phyloP scores from a whole-genome alignment of 2,888 invertebrate genomes.

The Limnephilus lunatus region DNA sequence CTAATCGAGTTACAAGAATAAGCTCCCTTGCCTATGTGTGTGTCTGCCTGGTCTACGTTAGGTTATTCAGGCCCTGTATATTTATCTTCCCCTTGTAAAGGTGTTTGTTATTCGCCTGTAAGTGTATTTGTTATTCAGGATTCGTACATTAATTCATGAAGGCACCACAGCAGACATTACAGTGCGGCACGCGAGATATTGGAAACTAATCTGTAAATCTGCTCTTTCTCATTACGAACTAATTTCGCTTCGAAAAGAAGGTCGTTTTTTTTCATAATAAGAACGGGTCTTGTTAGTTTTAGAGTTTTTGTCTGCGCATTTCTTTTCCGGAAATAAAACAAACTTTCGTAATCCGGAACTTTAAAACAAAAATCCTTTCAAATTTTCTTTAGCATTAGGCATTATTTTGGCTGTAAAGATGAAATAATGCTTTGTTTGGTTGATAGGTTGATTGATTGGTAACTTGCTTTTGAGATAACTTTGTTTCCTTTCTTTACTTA shows the following conservation, averaged over 20 bases:
- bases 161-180: conserved; percentile 4
- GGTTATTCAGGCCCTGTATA: not conserved
- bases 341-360: not conserved
- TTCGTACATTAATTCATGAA: conserved; percentile 51
- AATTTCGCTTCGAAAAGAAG: not conserved
- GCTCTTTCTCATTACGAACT: not conserved
- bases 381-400: not conserved
- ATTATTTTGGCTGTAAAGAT: not conserved
- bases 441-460: not conserved
- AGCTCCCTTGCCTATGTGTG: not conserved
- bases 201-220: not conserved
- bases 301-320: not conserved
- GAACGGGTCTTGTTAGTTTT: not conserved
- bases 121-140: conserved; percentile 46
- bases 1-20: conserved; percentile 54
- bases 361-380: not conserved
- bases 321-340: not conserved
- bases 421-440: not conserved
- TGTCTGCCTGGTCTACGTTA: conserved; percentile 6
- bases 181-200: not conserved
- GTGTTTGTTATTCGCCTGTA: not conserved
- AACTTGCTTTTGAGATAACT: not conserved
- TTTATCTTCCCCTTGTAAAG: not conserved
- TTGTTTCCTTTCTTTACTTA: not conserved
- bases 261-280: not conserved